A percentile compares a stretch with the other conserved stretches of the same genome.
Evolutionary conservation across 2,113 vertebrate genomes (phyloP).

Genomic region (Elgaria multicarinata): DNA sequence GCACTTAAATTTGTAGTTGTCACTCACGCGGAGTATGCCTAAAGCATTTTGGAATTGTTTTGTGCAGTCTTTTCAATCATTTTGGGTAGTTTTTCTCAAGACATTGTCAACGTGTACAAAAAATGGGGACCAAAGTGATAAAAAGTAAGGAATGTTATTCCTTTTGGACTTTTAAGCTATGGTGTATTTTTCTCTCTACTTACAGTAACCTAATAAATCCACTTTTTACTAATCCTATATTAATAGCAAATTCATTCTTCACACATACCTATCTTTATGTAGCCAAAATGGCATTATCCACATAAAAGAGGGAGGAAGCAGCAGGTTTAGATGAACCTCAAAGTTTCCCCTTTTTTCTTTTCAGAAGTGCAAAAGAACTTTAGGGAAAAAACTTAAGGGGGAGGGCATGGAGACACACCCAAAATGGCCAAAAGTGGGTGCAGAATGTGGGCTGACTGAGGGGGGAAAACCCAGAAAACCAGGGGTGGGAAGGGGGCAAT

Average conservation of each 20-base stretch:
- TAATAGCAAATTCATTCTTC: background rate
- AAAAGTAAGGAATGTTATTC: slow-evolving; percentile 63
- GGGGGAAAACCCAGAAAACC: no score
- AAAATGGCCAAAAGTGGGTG: no score
- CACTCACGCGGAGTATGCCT: slow-evolving; percentile 75
- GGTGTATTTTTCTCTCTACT: slow-evolving; percentile 47
- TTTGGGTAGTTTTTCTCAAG: slow-evolving; percentile 37
- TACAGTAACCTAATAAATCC: slow-evolving; percentile 43
- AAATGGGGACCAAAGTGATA: slow-evolving; percentile 63
- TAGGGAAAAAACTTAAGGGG: no score
- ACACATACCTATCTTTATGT: background rate
- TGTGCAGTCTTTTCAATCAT: slow-evolving; percentile 79
- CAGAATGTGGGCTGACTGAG: no score
- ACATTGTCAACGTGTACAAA: slow-evolving; percentile 71
- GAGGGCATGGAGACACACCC: no score
- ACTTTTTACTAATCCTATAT: slow-evolving; percentile 25
- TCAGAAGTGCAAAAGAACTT: no score
- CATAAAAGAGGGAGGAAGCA: background rate
- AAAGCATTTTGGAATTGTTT: slow-evolving; percentile 81
- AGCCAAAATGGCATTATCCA: background rate
- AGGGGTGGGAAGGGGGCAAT: no score
- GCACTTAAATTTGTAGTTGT: slow-evolving; percentile 80
- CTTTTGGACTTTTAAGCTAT: slow-evolving; percentile 65
- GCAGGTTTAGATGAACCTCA: background rate
- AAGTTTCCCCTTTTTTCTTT: no score